Evolutionary conservation across 2,888 invertebrate species (phyloP).

Genomic region (Erebia palarica): DNA sequence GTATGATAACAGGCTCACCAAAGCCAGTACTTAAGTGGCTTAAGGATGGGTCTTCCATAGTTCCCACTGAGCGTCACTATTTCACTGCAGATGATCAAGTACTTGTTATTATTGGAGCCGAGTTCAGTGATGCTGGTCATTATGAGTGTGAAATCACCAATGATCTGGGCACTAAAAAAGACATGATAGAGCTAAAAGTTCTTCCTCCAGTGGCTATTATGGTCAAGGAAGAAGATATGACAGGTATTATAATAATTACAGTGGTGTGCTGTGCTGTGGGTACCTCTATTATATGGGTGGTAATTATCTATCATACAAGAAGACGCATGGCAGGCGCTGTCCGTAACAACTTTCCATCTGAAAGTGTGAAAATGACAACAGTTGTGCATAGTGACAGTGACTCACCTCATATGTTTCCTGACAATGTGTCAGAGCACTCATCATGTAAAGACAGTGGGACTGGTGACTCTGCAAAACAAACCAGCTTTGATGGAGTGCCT

Average conservation of each 20-base stretch:
- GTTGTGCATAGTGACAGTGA: conserved; percentile 79
- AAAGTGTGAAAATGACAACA: conserved; percentile 77
- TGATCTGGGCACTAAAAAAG: conserved; percentile 89
- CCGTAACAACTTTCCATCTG: conserved; percentile 66
- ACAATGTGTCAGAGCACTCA: conserved; percentile 88
- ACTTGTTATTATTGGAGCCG: conserved; percentile 92
- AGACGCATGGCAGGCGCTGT: conserved; percentile 83
- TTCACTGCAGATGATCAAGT: conserved; percentile 94
- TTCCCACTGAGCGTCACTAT: conserved; percentile 90
- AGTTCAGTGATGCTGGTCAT: conserved; percentile 89
- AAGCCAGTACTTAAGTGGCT: conserved; percentile 92
- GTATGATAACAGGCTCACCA: conserved; percentile 93
- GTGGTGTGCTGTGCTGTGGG: conserved; percentile 95
- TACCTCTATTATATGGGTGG: conserved; percentile 95
- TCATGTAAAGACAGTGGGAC: conserved; percentile 91
- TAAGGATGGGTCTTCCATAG: conserved; percentile 90
- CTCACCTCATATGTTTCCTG: conserved; percentile 79
- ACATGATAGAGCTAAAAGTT: conserved; percentile 87
- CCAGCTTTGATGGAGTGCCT: conserved; percentile 84
- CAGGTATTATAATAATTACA: conserved; percentile 94
- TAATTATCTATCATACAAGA: conserved; percentile 93
- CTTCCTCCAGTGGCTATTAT: conserved; percentile 82
- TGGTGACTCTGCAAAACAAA: conserved; percentile 89
- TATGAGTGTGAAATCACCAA: conserved; percentile 97
- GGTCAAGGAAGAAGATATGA: conserved; percentile 88